Evolutionary conservation across 2,113 vertebrate genomes (phyloP), one percentile per base, ranked within the genome.

Genomic region (Indri indri): DNA sequence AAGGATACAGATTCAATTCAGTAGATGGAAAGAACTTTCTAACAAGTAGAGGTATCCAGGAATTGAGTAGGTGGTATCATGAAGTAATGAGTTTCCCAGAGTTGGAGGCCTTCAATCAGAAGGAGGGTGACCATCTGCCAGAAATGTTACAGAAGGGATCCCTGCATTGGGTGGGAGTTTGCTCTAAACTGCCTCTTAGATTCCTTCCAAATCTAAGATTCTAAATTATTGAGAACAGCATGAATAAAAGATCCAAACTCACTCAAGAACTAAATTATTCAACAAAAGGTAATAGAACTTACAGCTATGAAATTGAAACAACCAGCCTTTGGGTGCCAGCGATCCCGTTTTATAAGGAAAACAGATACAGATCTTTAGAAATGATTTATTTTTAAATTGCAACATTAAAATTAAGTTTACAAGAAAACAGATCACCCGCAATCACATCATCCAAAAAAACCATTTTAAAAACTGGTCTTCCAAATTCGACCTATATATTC

Each of bases 161-260:
- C 34, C 45, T 57, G 5, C 40, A 27, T 16, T 68, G 77, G n/a
- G 47, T 94, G 61, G 66, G 70, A 92, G 65, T 40, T 87, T 73
- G 71, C 50, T 92, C 68, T 74, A 88, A 95, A 90, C 93, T 47
- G 59, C 52, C 61, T 94, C 77, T 92, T 74, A 95, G 40, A 83
- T 80, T 95, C 76, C 80, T 95, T 90, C 42, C 90, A 96, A 95
- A 65, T 80, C 92, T 45, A 61, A 79, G 89, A 96, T 82, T 97
- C 82, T 97, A 93, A 98, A 96, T 97, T 96, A 97, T 94, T 97
- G 61, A 97, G 47, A 89, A 81, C 16, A 90, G 61, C 94, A 97
- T 96, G 57, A 96, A 97, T 97, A 97, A 96, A 97, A 96, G 65
- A 98, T 97, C 90, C 77, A 96, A 96, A 97, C 81, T 17, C 91